phyloP scores from a whole-genome alignment of 1,140 invertebrate species.

The Drosophila arizonae region DNA sequence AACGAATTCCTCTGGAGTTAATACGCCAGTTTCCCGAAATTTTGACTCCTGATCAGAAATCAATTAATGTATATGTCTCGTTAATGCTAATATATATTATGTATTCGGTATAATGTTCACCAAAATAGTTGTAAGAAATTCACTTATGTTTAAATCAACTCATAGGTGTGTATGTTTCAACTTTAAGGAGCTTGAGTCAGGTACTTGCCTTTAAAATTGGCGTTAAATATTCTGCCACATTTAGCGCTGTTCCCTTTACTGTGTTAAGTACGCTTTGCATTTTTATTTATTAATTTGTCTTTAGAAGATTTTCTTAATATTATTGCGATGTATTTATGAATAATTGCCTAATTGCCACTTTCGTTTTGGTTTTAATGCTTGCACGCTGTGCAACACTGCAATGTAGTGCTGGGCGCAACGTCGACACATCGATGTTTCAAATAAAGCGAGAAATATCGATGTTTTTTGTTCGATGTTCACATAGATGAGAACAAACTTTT shows the following conservation, averaged over 20 bases:
- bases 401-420: too few relatives aligned
- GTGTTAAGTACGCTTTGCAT: slow-evolving; percentile 98
- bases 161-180: not conserved
- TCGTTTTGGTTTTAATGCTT: slow-evolving; percentile 16
- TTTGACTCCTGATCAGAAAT: slow-evolving; percentile 92
- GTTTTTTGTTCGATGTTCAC: too few relatives aligned
- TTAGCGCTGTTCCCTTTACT: slow-evolving; percentile 96
- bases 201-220: slow-evolving; percentile 94
- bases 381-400: slow-evolving; percentile 19
- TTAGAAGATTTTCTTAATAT: slow-evolving; percentile 22
- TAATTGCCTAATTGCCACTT: slow-evolving; percentile 41
- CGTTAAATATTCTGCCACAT: slow-evolving; percentile 97
- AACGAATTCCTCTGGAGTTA: slow-evolving; percentile 98
- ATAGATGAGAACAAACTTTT: too few relatives aligned
- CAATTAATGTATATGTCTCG: too few relatives aligned
- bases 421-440: too few relatives aligned
- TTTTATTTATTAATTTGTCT: slow-evolving; percentile 39
- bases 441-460: too few relatives aligned
- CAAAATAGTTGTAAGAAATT: too few relatives aligned
- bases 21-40: slow-evolving; percentile 98
- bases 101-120: too few relatives aligned
- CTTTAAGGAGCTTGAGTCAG: slow-evolving; percentile 1
- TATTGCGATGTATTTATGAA: slow-evolving; percentile 25
- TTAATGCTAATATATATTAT: too few relatives aligned
- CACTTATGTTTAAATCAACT: too few relatives aligned